These are phyloP conservation scores for Scaptomyza cyrtandrae DNA, from an alignment of 2,888 invertebrate species.

Conservation along the genomic window DNA sequence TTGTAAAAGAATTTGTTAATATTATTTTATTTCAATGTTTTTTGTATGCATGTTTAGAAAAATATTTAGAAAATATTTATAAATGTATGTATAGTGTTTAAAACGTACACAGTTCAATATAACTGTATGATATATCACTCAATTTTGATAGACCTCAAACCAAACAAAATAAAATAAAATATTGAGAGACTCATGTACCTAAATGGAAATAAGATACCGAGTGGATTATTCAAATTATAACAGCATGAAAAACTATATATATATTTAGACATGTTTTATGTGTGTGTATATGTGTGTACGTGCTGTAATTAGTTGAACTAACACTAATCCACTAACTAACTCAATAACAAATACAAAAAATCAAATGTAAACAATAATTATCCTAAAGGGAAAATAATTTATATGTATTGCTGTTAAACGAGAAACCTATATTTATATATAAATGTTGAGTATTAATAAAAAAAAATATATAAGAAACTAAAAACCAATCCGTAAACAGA, in stretches of 20 bases:
- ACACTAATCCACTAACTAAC: conserved; percentile 26
- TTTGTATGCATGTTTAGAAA: conserved; percentile 36
- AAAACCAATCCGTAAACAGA: conserved; percentile 27
- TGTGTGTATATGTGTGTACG: conserved; percentile 56
- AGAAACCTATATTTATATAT: conserved; percentile 30
- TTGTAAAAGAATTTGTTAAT: background rate
- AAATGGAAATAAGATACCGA: conserved; percentile 56
- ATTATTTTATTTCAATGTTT: background rate
- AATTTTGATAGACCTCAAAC: conserved; percentile 52
- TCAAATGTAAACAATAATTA: conserved; percentile 44
- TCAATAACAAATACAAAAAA: conserved; percentile 7
- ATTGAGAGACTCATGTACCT: conserved; percentile 81
- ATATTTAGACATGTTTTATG: conserved; percentile 73
- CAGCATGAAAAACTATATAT: conserved; percentile 23
- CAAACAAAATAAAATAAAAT: conserved; percentile 8
- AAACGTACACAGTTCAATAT: conserved; percentile 27
- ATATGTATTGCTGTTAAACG: conserved; percentile 64
- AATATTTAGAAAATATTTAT: conserved; percentile 17
- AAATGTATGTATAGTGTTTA: conserved; percentile 12
- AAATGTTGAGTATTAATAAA: conserved; percentile 43
- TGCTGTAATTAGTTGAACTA: conserved; percentile 37
- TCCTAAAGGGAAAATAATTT: conserved; percentile 47
- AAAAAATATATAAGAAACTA: conserved; percentile 27
- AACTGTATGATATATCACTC: conserved; percentile 41
- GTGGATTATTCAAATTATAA: conserved; percentile 26